A percentile compares a stretch with the other conserved stretches of the same genome.
phyloP scores from a whole-genome alignment of 2,113 vertebrate genomes.

The Bostrychus sinensis region DNA sequence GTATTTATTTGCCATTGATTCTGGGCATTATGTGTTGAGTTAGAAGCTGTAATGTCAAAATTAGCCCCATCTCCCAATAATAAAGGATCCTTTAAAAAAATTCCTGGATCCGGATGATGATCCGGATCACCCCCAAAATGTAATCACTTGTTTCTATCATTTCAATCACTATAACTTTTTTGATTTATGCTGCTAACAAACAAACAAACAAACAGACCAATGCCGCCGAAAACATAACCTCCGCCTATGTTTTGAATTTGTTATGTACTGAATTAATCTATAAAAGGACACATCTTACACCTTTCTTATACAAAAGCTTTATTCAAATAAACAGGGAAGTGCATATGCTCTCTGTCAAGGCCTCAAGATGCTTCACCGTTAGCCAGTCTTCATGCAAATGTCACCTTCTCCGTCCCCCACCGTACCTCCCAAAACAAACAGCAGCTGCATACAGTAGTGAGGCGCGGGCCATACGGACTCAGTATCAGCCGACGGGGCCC shows the following conservation, averaged over 20 bases:
- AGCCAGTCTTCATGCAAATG: conserved; percentile 43
- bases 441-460: conserved; percentile 60
- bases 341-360: background rate
- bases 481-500: conserved; percentile 47
- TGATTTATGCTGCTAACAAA: too few species aligned
- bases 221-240: too few species aligned
- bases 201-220: too few species aligned
- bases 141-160: too few species aligned
- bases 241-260: background rate
- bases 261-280: background rate
- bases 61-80: too few species aligned
- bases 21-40: too few species aligned
- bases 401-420: conserved; percentile 69
- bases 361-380: conserved; percentile 21
- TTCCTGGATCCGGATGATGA: too few species aligned
- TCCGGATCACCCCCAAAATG: too few species aligned
- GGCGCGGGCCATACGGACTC: conserved; percentile 43
- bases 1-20: too few species aligned
- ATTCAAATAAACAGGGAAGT: conserved; percentile 3
- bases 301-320: background rate
- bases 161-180: too few species aligned
- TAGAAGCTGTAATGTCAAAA: too few species aligned
- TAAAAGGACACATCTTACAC: background rate
- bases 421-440: conserved; percentile 47
- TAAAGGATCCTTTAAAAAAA: too few species aligned